Base-by-base conservation (phyloP, 2,888 invertebrate species). In the Prosopocoilus inquinatus region DNA sequence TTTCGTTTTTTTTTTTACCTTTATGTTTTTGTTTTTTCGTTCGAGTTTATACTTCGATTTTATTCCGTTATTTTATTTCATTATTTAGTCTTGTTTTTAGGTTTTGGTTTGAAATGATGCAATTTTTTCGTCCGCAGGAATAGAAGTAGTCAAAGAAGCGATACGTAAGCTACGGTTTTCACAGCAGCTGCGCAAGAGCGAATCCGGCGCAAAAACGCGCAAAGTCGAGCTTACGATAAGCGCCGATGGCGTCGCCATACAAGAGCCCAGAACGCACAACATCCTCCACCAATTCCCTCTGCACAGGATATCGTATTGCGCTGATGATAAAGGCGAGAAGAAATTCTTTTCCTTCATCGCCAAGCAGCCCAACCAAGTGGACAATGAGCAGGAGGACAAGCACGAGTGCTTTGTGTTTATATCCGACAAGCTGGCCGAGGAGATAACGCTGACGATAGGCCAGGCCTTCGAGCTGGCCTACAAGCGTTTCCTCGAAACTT, bases 381-480 rank as follows among this genome's bases (percentile, higher is more conserved):
- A 82, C 62, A 80, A 80, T 57, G 80, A 83, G 59, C 72, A 71
- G 15, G 84, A 85, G 48, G 93, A 94, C 68, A 86, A 85, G 62
- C 97, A 98, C 76, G 91, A 91, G 70, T 98, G 98, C 75, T 98
- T 96, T 78, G 97, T 98, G 12, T 98, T 98, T 74, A 91, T 96
- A 59, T 96, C 96, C 60, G 97, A 97, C 67, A 97, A 97, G 80
- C 80, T 97, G 72, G 96, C 97, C 1, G 96, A 97, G 69, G 96
- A 98, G 75, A 97, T 98, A 60, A 98, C 97, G 39, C 80, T 98
- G 60, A 98, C 97, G 9, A 96, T 98, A 66, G 98, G 98, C 8
- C 97, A 98, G 78, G 97, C 98, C 0, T 98, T 98, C 77, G 97
- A 98, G 80, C 82, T 98, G 72, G 98, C 97, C 32, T 98, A 97